Evolutionary conservation across 92 coral and sea anemone genomes (phyloP), one percentile per base, ranked within the genome.

Genomic region (Umimayanthus chanpuru): DNA sequence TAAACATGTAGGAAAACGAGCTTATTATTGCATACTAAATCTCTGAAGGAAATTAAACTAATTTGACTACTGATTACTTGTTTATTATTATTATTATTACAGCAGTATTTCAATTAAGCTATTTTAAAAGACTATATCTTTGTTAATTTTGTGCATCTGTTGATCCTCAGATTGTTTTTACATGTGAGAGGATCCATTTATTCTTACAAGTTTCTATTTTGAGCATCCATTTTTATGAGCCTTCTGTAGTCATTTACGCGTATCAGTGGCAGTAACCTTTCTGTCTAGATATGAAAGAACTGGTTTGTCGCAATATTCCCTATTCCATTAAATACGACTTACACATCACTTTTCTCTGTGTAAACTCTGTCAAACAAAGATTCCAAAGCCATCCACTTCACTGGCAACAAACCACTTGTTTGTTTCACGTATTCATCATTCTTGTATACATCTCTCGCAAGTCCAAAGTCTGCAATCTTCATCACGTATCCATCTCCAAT

Each of bases 301-400:
- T 15, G 36, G n/a, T 73, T 32, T 18, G 9, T 73, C 3, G 25
- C 8, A 9, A 1, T 61, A 14, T 2, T 61, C 3, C 26, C 3
- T 20, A 61, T 32, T 32, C 36, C 36, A 32, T 32, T 32, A 72
- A 72, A 72, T 28, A 9, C 0, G 32, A 94, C 98, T 94, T 88
- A 96, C 98, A 94, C 98, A 67, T 96, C 98, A 36, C 94, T 96
- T 87, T 94, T 95, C 79, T 92, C 94, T 21, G 94, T 91, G 79
- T 91, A 91, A 53, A 91, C 92, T 0, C 89, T 82, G 55, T 91
- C 94, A 88, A 88, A 91, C 88, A 91, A 55, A 2, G 91, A 88
- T 77, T 91, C 94, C 84, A 91, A 65, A 15, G 94, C 94, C 94
- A 91, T 91, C 94, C 94, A 91, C 70, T 91, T 91, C 44, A 91